Evolutionary conservation across 2,797 vertebrate genomes (phyloP), one percentile per base, ranked within the genome.

Genomic region (Zalophus californianus): DNA sequence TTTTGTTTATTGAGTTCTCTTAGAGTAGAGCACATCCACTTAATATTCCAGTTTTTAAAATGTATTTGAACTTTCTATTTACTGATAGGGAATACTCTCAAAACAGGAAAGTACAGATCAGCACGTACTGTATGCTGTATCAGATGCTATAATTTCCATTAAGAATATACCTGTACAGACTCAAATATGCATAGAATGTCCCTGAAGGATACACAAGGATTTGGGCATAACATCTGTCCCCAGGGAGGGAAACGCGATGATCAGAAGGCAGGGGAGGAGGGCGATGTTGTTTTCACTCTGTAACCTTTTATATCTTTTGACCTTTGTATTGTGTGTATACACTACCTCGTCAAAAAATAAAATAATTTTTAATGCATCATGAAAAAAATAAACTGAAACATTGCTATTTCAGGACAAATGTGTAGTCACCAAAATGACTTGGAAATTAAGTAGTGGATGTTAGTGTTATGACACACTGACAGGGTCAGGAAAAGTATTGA

Each of bases 281-380:
- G 38, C 56, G 18, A 91, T 8, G 2, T 66, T 32, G 35, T 92
- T 94, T 90, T 84, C 5, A 64, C 20, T 27, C 18, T 35, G 13
- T 2, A 64, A 13, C 16, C 56, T 80, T 85, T 85, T 44, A 38
- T 68, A 20, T 80, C 44, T 93, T 79, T 77, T 86, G 52, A 48
- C 27, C 15, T 96, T 82, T 64, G 73, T 92, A 50, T 29, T 32
- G 64, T 64, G 35, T n/a, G 13, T 72, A 75, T 44, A 12, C 25
- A 56, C 52, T 85, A 75, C 29, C 79, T 88, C 56, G 60, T 97
- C 21, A 91, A 78, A 96, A 68, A 93, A 35, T 56, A 68, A 64
- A 68, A 73, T 80, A 79, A 50, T 82, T 91, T 58, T 83, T 62
- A 94, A 60, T 60, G 54, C 7, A 82, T 32, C 25, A 38, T 79